phyloP scores from a whole-genome alignment of 2,888 invertebrate genomes.

The Pocota personata region DNA sequence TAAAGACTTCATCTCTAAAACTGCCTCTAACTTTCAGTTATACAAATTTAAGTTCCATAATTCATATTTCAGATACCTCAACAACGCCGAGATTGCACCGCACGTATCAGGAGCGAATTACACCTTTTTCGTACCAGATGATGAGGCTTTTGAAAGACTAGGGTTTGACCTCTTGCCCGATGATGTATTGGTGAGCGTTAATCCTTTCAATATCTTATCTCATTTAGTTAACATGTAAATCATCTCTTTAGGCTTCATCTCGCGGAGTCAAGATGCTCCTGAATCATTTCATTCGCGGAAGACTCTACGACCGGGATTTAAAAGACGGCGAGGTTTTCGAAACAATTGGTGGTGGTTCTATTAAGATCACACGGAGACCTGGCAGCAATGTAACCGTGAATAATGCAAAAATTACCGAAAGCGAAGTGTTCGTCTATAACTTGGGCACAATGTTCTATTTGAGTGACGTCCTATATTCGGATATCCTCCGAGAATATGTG shows the following conservation, averaged over 20 bases:
- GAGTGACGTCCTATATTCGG: slow-evolving; percentile 85
- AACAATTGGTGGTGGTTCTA: slow-evolving; percentile 85
- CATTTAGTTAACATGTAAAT: neutral
- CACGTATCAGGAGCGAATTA: slow-evolving; percentile 86
- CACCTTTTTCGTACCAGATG: slow-evolving; percentile 88
- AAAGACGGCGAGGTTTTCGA: slow-evolving; percentile 84
- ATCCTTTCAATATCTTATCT: neutral
- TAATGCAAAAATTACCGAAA: slow-evolving; percentile 85
- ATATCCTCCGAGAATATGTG: slow-evolving; percentile 80
- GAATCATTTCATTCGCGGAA: slow-evolving; percentile 86
- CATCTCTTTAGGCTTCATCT: slow-evolving; percentile 83
- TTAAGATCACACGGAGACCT: slow-evolving; percentile 83
- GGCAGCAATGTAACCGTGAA: slow-evolving; percentile 84
- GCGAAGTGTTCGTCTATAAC: slow-evolving; percentile 87
- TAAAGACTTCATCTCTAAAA: too few species aligned
- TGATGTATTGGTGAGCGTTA: slow-evolving; percentile 81
- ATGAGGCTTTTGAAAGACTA: slow-evolving; percentile 86
- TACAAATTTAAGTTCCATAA: too few species aligned
- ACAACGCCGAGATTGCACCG: slow-evolving; percentile 86
- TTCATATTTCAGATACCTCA: slow-evolving; percentile 83
- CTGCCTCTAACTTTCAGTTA: too few species aligned
- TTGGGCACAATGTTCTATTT: slow-evolving; percentile 87
- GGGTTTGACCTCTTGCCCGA: slow-evolving; percentile 85
- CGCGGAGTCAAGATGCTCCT: slow-evolving; percentile 85
- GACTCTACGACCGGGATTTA: slow-evolving; percentile 85